Evolutionary conservation across 2,113 vertebrate genomes (phyloP), one percentile per base, ranked within the genome.

Genomic region (Stigmatopora argus): DNA sequence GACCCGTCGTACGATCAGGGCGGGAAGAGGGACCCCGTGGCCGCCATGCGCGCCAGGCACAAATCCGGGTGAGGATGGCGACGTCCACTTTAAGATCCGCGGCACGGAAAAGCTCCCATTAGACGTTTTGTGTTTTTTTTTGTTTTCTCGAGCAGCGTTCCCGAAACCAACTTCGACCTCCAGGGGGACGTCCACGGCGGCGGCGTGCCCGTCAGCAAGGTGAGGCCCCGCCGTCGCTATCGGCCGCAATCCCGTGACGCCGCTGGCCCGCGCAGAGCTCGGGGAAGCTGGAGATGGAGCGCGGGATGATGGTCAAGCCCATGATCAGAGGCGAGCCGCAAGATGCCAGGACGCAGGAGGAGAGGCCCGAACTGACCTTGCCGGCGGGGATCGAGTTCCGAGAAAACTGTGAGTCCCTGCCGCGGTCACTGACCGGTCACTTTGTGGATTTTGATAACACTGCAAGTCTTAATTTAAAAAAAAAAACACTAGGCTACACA

Each of bases 331-430:
- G 88, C 78, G 95, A 98, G 61, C 94, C 94, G 83, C 93, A 92
- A 66, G 94, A 97, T 17, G 86, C 81, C 90, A 95, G 97, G 89
- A 68, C 91, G 77, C 95, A 94, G 85, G 95, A 98, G 49, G 93
- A 88, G 74, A 72, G 85, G 34, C 31, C 92, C 1, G 97, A 98
- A 72, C 67, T 93, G 79, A 91, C 90, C 21, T 83, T 99, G 70
- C 97, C 97, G 58, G 97, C 97, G 64, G 92, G 94, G 88, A 94
- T 98, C 64, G 95, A 99, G 86, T 98, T 98, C 90, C 91, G 95
- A 88, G 97, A 99, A 84, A 97, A 93, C 72, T 94, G 97, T 99
- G 76, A 96, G 97, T 96, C 81, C 67, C 3, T 3, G 2, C 26
- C 26, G 26, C 26, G n/a, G n/a, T n/a, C n/a, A n/a, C n/a, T n/a